Percentiles rank a stretch among this genome's conserved stretches.
phyloP scores from a whole-genome alignment of 2,888 invertebrate genomes.

The Neuroscelio doddi region DNA sequence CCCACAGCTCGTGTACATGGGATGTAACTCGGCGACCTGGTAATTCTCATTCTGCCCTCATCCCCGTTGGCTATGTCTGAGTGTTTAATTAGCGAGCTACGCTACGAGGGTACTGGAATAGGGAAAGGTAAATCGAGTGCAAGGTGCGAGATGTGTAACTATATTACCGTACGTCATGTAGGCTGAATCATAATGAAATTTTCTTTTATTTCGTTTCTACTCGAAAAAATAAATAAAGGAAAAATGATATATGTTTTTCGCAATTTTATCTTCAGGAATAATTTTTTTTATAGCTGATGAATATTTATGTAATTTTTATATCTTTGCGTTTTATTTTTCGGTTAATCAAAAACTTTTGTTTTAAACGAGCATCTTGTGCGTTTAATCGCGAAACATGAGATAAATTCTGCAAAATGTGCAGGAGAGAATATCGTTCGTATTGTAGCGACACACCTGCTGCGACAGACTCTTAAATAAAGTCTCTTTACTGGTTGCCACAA shows the following conservation, averaged over 20 bases:
- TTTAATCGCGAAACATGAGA: neutral
- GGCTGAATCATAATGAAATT: constrained; percentile 5
- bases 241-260: too few relatives aligned
- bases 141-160: neutral
- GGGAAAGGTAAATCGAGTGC: neutral
- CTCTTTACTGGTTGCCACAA: constrained; percentile 53
- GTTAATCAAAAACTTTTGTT: too few relatives aligned
- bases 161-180: neutral
- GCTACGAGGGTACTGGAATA: constrained; percentile 1
- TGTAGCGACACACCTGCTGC: neutral
- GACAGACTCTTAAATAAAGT: constrained; percentile 54
- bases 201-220: neutral
- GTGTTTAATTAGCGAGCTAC: constrained; percentile 19
- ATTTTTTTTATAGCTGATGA: too few relatives aligned
- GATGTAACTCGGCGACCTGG: constrained; percentile 4
- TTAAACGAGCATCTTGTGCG: too few relatives aligned
- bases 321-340: too few relatives aligned
- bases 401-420: neutral
- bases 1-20: constrained; percentile 1
- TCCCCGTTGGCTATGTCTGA: constrained; percentile 11
- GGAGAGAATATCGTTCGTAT: constrained; percentile 1
- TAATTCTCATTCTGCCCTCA: constrained; percentile 13
- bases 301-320: too few relatives aligned
- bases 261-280: too few relatives aligned
- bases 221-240: constrained; percentile 5